Percentiles rank a stretch among this genome's conserved stretches.
Conservation (phyloP, 2,888 invertebrate genomes). For the Philereme transversata region DNA sequence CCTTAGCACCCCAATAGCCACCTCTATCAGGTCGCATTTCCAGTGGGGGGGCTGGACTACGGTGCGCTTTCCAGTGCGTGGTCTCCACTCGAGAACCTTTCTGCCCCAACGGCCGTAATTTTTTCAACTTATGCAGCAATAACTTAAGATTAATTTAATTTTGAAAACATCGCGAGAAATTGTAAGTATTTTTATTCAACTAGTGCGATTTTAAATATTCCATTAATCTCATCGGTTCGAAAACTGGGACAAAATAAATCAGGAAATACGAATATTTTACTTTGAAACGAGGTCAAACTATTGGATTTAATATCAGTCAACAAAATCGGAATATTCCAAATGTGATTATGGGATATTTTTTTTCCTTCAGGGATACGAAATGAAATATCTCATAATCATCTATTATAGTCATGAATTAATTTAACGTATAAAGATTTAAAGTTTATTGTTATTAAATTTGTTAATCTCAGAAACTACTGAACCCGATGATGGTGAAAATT, state of each 20-base stretch:
- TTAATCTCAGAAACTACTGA: no score
- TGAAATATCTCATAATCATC: neutral
- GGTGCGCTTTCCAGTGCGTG: no score
- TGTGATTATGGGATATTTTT: neutral
- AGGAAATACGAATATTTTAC: constrained; percentile 32
- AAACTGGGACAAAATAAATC: constrained; percentile 32
- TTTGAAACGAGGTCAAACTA: neutral
- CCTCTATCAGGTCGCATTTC: no score
- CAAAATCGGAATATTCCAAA: neutral
- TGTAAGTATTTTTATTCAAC: neutral
- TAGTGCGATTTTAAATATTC: constrained; percentile 6
- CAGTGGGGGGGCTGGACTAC: no score
- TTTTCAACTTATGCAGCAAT: no score
- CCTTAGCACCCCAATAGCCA: no score
- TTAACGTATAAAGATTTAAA: no score
- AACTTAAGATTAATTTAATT: constrained; percentile 19
- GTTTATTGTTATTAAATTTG: no score
- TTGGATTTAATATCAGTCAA: neutral
- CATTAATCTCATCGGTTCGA: constrained; percentile 6
- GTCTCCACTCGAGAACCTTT: no score
- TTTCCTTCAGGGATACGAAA: neutral
- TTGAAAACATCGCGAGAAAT: neutral
- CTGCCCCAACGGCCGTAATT: no score
- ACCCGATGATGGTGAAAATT: no score
- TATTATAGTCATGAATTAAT: no score